phyloP scores from a whole-genome alignment of 2,888 invertebrate genomes.

The Fragum fragum region DNA sequence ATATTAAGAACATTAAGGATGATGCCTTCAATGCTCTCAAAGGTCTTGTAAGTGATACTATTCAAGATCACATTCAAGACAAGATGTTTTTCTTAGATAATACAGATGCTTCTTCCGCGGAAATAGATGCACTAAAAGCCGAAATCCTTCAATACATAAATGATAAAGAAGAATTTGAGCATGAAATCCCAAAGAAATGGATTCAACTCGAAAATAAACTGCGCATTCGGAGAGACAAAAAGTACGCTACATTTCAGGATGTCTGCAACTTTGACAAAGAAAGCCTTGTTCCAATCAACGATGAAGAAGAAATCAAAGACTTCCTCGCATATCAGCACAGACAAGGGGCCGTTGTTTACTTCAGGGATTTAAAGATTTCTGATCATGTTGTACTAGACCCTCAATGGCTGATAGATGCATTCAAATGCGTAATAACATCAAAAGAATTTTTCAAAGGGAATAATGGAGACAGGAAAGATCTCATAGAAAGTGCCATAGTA shows the following conservation, averaged over 20 bases:
- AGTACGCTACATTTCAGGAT: constrained; percentile 23
- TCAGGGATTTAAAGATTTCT: constrained; percentile 31
- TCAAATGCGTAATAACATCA: constrained; percentile 41
- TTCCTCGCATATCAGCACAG: constrained; percentile 41
- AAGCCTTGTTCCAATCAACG: constrained; percentile 7
- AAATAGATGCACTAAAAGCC: neutral
- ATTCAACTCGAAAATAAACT: constrained; percentile 33
- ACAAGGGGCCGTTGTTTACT: constrained; percentile 32
- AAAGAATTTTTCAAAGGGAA: constrained; percentile 23
- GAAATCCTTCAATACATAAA: neutral
- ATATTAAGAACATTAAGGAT: neutral
- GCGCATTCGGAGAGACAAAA: neutral
- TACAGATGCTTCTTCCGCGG: neutral
- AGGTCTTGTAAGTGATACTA: constrained; percentile 26
- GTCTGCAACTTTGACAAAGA: neutral
- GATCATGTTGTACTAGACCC: constrained; percentile 38
- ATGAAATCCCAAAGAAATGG: constrained; percentile 37
- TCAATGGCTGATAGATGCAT: constrained; percentile 44
- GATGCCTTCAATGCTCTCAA: constrained; percentile 23
- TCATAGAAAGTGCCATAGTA: constrained; percentile 19
- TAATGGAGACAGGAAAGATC: neutral
- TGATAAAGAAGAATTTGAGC: neutral
- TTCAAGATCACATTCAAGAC: constrained; percentile 37
- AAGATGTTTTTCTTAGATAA: constrained; percentile 26
- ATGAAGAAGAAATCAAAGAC: constrained; percentile 18